Conservation (phyloP, 1,140 invertebrate genomes). For the Papilio glaucus region DNA sequence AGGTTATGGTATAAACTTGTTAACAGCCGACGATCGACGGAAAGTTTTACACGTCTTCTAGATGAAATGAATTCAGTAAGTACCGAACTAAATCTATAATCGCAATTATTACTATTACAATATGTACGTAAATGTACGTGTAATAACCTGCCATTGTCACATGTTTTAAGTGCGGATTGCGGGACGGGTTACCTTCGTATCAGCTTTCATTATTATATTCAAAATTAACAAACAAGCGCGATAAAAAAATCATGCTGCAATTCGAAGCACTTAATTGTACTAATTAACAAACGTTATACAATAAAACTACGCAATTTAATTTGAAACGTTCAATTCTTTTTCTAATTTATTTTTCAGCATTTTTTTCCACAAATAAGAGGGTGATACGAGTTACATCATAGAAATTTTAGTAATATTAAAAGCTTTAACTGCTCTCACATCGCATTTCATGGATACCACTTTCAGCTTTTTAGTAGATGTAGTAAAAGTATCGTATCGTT, state of each 20-base stretch:
- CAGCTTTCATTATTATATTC: not conserved
- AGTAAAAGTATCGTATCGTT: no score
- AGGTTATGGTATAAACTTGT: no score
- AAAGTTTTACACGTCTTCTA: no score
- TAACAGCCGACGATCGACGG: no score
- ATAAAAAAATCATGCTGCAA: not conserved
- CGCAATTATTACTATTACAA: conserved; percentile 36
- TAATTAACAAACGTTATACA: conserved; percentile 39
- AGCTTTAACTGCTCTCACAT: not conserved
- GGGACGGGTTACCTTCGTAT: not conserved
- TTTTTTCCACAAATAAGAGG: not conserved
- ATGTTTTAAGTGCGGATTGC: not conserved
- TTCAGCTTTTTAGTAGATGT: not conserved
- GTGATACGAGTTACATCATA: not conserved
- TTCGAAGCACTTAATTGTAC: conserved; percentile 26
- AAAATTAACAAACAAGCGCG: not conserved
- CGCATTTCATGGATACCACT: not conserved
- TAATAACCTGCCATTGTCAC: conserved; percentile 36
- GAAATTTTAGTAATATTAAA: not conserved
- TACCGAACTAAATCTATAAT: not conserved
- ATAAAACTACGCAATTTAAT: not conserved
- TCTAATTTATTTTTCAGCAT: not conserved
- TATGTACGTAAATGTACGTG: conserved; percentile 43
- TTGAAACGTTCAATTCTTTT: not conserved
- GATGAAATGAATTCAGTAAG: no score